These are phyloP conservation scores for Lasioglossum villosulum DNA, from an alignment of 2,888 invertebrate genomes.

Conservation along the genomic window DNA sequence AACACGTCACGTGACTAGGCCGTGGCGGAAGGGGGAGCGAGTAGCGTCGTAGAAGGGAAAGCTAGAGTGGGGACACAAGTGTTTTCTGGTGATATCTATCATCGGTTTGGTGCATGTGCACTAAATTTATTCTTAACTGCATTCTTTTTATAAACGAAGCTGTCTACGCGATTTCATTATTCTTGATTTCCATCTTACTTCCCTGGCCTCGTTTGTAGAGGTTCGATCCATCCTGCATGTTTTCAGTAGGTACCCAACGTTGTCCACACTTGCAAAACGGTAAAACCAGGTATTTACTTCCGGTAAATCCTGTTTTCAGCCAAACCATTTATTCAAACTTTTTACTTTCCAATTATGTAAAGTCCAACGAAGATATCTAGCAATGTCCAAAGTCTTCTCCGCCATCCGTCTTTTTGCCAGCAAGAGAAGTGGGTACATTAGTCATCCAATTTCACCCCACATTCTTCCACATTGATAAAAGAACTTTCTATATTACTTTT, in stretches of 20 bases:
- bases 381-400: neutral
- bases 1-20: too few relatives aligned
- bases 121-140: neutral
- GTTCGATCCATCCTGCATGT: neutral
- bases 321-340: neutral
- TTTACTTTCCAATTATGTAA: neutral
- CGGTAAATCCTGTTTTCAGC: too few relatives aligned
- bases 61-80: neutral
- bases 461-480: neutral
- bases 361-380: neutral
- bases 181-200: neutral
- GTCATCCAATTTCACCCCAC: slow-evolving; percentile 1
- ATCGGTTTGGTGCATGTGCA: neutral
- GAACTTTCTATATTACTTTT: slow-evolving; percentile 5
- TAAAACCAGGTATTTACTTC: neutral
- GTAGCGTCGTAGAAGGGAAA: too few relatives aligned
- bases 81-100: neutral
- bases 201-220: too few relatives aligned
- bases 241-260: neutral
- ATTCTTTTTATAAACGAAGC: neutral
- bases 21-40: too few relatives aligned
- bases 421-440: neutral
- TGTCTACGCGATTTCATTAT: neutral
- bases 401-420: neutral
- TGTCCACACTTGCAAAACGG: neutral